A percentile compares a stretch with the other conserved stretches of the same genome.
Conservation (phyloP, 92 coral and sea anemone species). For the Porites evermanni region DNA sequence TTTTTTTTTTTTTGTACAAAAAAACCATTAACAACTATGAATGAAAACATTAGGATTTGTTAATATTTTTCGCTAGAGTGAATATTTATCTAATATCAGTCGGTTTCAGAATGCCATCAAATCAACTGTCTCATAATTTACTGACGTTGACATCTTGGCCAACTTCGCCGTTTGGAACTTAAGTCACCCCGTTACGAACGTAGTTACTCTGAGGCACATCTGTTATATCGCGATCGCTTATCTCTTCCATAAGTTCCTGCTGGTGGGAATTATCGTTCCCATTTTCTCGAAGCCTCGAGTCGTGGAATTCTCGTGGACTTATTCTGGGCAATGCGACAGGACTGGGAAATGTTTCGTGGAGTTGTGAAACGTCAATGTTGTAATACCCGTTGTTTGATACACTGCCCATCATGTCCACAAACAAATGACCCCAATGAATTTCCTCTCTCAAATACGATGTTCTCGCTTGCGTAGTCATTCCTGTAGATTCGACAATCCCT, state of each 20-base stretch:
- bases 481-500: constrained; percentile 82
- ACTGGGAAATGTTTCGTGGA: constrained; percentile 33
- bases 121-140: constrained; percentile 11
- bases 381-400: constrained; percentile 11
- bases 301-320: constrained; percentile 61
- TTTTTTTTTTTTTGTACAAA: not conserved
- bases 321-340: constrained; percentile 45
- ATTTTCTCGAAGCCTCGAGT: constrained; percentile 16
- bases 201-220: not conserved
- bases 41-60: constrained; percentile 4
- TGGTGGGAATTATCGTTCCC: constrained; percentile 25
- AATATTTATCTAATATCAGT: not conserved
- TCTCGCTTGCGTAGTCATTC: constrained; percentile 85
- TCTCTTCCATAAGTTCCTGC: not conserved
- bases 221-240: not conserved
- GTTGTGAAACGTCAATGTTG: constrained; percentile 56
- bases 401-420: constrained; percentile 54
- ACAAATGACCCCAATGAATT: constrained; percentile 83
- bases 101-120: not conserved
- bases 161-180: constrained; percentile 32
- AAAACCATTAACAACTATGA: not conserved
- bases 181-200: constrained; percentile 32
- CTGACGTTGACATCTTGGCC: not conserved
- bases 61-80: not conserved
- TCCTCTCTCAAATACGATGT: constrained; percentile 84